phyloP scores from a whole-genome alignment of 2,797 vertebrate species.

The Acropternis orthonyx region DNA sequence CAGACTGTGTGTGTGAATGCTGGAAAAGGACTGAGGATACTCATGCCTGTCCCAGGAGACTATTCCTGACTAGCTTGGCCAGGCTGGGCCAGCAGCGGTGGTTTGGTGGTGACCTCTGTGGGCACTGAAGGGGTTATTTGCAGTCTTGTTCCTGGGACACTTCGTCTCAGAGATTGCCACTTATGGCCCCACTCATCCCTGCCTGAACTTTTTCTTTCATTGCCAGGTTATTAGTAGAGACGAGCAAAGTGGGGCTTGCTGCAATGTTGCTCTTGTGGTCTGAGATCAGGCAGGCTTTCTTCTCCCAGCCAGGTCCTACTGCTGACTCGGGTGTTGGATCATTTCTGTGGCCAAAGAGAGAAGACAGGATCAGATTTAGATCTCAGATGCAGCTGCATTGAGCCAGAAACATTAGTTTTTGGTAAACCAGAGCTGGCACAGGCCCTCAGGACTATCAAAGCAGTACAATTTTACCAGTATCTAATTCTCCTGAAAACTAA shows the following conservation, averaged over 20 bases:
- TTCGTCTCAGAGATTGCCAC: neutral
- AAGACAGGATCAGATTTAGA: neutral
- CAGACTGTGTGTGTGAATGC: fast-evolving
- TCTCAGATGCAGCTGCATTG: neutral
- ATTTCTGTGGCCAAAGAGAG: neutral
- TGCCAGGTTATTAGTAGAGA: neutral
- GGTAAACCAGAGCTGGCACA: neutral
- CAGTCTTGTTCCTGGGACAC: neutral
- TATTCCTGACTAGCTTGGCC: neutral
- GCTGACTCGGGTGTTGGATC: neutral
- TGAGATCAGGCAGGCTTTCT: neutral
- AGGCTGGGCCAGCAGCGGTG: neutral
- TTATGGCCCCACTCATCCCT: neutral
- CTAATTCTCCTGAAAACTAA: neutral
- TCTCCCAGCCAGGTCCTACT: neutral
- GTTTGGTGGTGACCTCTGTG: neutral
- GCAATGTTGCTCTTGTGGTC: neutral
- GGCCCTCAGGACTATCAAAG: neutral
- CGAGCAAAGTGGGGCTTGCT: neutral
- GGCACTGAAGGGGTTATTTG: neutral
- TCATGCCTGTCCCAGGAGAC: neutral
- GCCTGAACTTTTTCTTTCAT: neutral
- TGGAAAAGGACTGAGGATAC: neutral
- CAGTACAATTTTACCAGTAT: neutral
- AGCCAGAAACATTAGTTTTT: neutral